Evolutionary conservation across 2,797 vertebrate genomes (phyloP), one percentile per base, ranked within the genome.

Genomic region (Novumbra hubbsi): DNA sequence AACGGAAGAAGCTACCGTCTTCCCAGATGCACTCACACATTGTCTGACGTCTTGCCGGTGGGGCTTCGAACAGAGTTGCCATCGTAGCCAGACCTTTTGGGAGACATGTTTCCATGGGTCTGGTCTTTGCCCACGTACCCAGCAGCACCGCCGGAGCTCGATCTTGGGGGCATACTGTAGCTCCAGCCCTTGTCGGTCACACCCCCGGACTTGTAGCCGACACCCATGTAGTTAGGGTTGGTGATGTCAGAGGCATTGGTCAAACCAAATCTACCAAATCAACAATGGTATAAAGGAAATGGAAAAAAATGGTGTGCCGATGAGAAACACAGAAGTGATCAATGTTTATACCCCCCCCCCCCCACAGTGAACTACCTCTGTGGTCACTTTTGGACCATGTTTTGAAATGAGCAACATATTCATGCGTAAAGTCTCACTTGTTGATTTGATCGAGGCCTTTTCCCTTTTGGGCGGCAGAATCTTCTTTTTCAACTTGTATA

Each of bases 401-500:
- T 63, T 45, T 3, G 3, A 48, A 67, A 15, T 1, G 32, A n/a
- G 19, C 55, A 2, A 69, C 24, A 17, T 65, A 70, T 41, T 2
- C 57, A 41, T 0, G 15, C 73, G 19, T 1, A 2, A n/a, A 70
- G 45, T 62, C 88, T 84, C 75, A 94, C 94, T 85, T 93, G 84
- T 69, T 91, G 30, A 16, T 1, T 28, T 45, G 52, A 6, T 94
- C 91, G 11, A 77, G 45, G 24, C 82, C 65, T 90, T 91, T 94
- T 68, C 84, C 74, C 86, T 96, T 98, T 27, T 90, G 86, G 41
- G 87, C 88, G 28, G 89, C 81, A 0, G 93, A 81, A 82, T 99
- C 98, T 76, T 99, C 98, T 38, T 91, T 92, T 84, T 98, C 96
- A 3, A 96, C 88, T 94, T 99, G 96, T 85, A 99, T 96, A 80